Evolutionary conservation across 64 coral and sea anemone genomes (phyloP), one percentile per base, ranked within the genome.

Genomic region (Montipora efflorescens): DNA sequence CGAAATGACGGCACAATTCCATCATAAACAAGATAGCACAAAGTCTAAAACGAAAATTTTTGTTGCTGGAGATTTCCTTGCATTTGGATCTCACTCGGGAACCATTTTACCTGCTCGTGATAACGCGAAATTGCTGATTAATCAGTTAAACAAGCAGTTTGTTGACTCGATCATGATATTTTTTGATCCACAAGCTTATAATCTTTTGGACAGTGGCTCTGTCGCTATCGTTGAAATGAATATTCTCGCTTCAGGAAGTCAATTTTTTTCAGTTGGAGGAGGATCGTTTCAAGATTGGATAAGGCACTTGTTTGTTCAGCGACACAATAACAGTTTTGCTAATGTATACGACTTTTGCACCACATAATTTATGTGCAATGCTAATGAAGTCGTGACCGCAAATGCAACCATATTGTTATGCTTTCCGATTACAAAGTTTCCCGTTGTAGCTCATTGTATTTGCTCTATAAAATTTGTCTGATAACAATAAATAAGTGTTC

Each of bases 211-310:
- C 86, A 90, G 62, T 10, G 96, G 96, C 19, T 81, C 93, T 9
- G 95, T 93, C 10, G 97, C 97, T 4, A 98, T 98, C 8, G 75
- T 98, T 22, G 97, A 98, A 64, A 98, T 98, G 94, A 94, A 94
- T 81, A 95, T 98, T 71, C 91, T 98, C 13, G 91, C 91, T 36
- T 89, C 97, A 25, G 97, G 94, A 52, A 79, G 76, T 16, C 85
- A 83, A 49, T 79, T 95, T 10, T 88, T 95, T 83, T 93, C 89
- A 19, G 51, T 98, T 43, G 97, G 97, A 61, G 92, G 94, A 88
- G 97, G 97, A 7, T 91, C 93, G 59, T 98, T 95, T 91, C 97
- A 98, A 77, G 66, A 88, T 43, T 98, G 97, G 97, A 79, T 98
- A 45, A 76, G 82, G 23, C 72, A 79, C 76, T 82, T 91, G 69